Percentiles rank a stretch among this genome's conserved stretches.
Conservation (phyloP, 2,113 vertebrate species). For the Dipodomys stephensi region DNA sequence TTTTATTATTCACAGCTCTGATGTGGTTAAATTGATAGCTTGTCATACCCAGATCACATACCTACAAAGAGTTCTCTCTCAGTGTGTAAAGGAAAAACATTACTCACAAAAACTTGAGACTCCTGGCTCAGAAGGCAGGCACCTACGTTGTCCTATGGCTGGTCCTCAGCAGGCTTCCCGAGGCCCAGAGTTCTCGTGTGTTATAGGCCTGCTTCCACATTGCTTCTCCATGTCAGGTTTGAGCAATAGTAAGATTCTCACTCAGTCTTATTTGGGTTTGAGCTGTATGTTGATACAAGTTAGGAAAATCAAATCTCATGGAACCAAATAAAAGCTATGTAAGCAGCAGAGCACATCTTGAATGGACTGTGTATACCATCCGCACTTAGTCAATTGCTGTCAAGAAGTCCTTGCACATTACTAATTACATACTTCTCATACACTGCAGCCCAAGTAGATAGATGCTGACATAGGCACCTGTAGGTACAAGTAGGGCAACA, state of each 20-base stretch:
- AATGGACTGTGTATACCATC: background rate
- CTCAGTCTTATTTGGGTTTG: background rate
- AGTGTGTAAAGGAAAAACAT: background rate
- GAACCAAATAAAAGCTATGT: background rate
- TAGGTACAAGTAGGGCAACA: background rate
- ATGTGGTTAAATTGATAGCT: slow-evolving; percentile 31
- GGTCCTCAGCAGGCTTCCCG: accelerated
- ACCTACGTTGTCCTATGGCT: background rate
- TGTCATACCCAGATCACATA: slow-evolving; percentile 17
- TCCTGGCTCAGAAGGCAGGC: background rate
- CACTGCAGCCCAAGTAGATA: background rate
- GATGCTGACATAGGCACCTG: background rate
- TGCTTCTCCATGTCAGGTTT: background rate
- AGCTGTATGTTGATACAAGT: background rate
- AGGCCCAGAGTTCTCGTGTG: too few species aligned
- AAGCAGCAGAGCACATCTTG: background rate
- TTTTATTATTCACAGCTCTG: slow-evolving; percentile 23
- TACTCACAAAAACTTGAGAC: background rate
- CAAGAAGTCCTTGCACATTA: background rate
- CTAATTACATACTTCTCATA: background rate
- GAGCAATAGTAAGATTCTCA: background rate
- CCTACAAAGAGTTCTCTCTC: background rate
- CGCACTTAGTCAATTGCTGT: background rate
- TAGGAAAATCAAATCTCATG: background rate
- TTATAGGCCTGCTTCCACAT: accelerated